phyloP scores from a whole-genome alignment of 2,888 invertebrate genomes.

The Chydorus sphaericus region DNA sequence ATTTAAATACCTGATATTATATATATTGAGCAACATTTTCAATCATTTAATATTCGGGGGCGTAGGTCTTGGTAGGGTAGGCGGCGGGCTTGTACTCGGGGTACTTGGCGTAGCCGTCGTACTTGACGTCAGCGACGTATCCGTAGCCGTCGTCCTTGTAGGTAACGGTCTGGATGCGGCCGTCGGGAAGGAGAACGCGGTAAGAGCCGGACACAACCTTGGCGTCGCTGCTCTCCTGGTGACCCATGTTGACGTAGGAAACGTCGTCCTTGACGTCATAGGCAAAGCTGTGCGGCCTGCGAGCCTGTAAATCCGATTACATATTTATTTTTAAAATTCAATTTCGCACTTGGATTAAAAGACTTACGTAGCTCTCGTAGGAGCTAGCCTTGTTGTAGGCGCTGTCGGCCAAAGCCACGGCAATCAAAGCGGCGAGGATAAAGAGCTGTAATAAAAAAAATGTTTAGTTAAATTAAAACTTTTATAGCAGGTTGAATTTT shows the following conservation, averaged over 20 bases:
- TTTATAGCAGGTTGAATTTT: too few relatives aligned
- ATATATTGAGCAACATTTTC: too few relatives aligned
- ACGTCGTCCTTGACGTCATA: slow-evolving; percentile 65
- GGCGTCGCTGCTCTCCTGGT: slow-evolving; percentile 72
- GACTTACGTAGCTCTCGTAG: not conserved
- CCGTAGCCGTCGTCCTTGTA: slow-evolving; percentile 61
- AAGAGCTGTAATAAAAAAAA: not conserved
- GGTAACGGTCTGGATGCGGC: slow-evolving; percentile 66
- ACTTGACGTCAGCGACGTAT: slow-evolving; percentile 70
- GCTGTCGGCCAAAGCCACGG: slow-evolving; percentile 3
- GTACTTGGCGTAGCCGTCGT: slow-evolving; percentile 53
- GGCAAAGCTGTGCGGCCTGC: slow-evolving; percentile 64
- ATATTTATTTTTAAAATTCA: not conserved
- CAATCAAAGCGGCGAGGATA: not conserved
- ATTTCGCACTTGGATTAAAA: not conserved
- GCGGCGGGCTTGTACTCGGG: slow-evolving; percentile 17
- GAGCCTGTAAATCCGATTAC: not conserved
- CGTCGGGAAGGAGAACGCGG: slow-evolving; percentile 67
- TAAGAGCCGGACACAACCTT: slow-evolving; percentile 74
- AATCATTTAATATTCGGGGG: not conserved
- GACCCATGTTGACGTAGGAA: slow-evolving; percentile 67
- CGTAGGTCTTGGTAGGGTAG: not conserved
- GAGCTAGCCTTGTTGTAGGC: not conserved
- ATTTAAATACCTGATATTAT: too few relatives aligned
- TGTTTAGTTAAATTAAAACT: too few relatives aligned